Base-by-base conservation (phyloP, 1,140 invertebrate species). In the Drosophila sucinea region DNA sequence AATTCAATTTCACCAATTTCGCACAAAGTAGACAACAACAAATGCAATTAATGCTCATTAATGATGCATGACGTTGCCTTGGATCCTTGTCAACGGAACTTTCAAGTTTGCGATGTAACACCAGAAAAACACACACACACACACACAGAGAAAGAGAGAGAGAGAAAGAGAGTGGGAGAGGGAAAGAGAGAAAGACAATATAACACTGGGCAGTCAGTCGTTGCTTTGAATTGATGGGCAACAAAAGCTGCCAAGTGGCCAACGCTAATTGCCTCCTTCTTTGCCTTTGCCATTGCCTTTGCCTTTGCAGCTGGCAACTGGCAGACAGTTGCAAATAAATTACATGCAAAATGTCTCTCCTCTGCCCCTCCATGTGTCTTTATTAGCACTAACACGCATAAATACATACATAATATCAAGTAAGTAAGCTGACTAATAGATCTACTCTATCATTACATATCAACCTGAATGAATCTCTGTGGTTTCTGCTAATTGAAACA, bases 21-120 rank as follows among this genome's bases (percentile, higher is more conserved):
- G 23, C 30, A 38, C 38, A 61, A 33, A 51, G 30, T 23, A 17
- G 47, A 29, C 25, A 35, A 56, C 51, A 29, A 60, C 66, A 58
- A 74, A 67, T 73, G 72, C 72, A 74, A 74, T 74, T 73, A 74
- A 74, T 73, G 70, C 70, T 74, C 72, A 74, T 75, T 74, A 75
- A 65, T 41, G 58, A 51, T 51, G 44, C 44, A 51, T 51, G 4
- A 51, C 41, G 47, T 51, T 51, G 44, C 3, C 44, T 10, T 10
- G 44, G 44, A 51, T 47, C 44, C 44, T 47, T 47, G 44, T 47
- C 44, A 47, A 47, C 44, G 4, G 44, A 25, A 47, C 44, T 47
- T 47, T 47, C 44, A 47, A 47, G 17, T 47, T 44, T 17, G 17
- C 41, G n/a, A 44, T 44, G n/a, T 44, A 44, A 44, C 41, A 44